Percentiles rank a stretch among this genome's conserved stretches.
Evolutionary conservation across 30 jellyfish, hydroid and myxozoan genomes (phyloP).

Genomic region (Pelagia noctiluca): DNA sequence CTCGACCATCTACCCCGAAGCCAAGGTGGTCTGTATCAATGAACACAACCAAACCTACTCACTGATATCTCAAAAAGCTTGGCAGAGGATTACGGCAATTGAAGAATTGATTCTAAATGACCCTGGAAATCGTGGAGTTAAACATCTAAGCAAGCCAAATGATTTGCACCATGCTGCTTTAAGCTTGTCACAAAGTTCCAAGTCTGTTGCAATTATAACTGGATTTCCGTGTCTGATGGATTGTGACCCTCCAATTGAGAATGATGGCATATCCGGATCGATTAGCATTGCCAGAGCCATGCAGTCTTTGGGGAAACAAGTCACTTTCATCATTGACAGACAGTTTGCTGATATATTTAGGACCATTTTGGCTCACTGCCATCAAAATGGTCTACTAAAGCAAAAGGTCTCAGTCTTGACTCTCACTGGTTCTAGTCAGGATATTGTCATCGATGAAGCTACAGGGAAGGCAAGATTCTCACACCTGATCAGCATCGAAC

Average conservation of each 20-base stretch:
- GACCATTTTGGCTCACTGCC: slow-evolving; percentile 56
- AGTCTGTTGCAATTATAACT: slow-evolving; percentile 75
- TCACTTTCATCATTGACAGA: slow-evolving; percentile 79
- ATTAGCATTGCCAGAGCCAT: slow-evolving; percentile 81
- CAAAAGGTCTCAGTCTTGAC: slow-evolving; percentile 66
- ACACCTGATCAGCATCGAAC: slow-evolving; percentile 88
- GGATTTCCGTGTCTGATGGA: slow-evolving; percentile 85
- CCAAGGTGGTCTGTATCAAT: slow-evolving; percentile 75
- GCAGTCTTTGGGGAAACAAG: slow-evolving; percentile 73
- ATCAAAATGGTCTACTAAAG: slow-evolving; percentile 50
- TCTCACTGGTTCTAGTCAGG: slow-evolving; percentile 25
- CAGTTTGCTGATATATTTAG: slow-evolving; percentile 22
- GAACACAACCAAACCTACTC: slow-evolving; percentile 51
- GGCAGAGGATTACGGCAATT: slow-evolving; percentile 31
- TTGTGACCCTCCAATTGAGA: slow-evolving; percentile 73
- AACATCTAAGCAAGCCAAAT: slow-evolving; percentile 30
- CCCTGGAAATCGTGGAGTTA: slow-evolving; percentile 79
- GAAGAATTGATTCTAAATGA: slow-evolving; percentile 69
- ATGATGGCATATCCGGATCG: slow-evolving; percentile 95
- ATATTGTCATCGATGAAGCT: slow-evolving; percentile 55
- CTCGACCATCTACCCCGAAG: slow-evolving; percentile 68
- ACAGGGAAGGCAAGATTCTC: slow-evolving; percentile 66
- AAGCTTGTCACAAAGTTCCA: slow-evolving; percentile 68
- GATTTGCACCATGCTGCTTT: slow-evolving; percentile 81
- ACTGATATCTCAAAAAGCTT: slow-evolving; percentile 52